Base-by-base conservation (phyloP, 2,797 vertebrate genomes). In the Poliocrania exsul region DNA sequence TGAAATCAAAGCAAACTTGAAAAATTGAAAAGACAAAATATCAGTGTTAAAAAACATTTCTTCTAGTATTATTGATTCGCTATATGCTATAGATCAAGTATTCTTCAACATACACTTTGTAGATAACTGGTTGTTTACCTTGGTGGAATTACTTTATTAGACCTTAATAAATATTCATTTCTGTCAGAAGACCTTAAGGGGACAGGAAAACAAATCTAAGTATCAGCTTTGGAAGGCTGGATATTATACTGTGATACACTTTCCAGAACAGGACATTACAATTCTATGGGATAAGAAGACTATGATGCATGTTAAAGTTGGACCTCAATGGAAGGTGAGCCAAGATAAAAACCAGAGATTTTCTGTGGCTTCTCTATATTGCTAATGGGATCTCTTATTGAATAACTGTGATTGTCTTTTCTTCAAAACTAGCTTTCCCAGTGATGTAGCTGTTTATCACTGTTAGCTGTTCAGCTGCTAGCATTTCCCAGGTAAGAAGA, bases 251-350 rank as follows among this genome's bases (percentile, higher is more conserved):
- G 99, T 99, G 88, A 97, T 99, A 71, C 98, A 99, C 92, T 99
- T 99, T 95, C 98, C 99, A 85, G 98, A 98, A 93, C 97, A 99
- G 91, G 99, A 99, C 73, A 98, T 99, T 91, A 99, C 98, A 53
- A 89, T 99, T 95, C 98, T 99, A 62, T 99, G 99, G 99, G 99
- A 99, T 97, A 98, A 98, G 93, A 99, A 99, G 98, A 99, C 99
- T 46, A 99, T 98, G 46, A 98, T 99, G 8, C 99, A 99, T 91
- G 98, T 99, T 96, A 99, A 99, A 97, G 99, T 98, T 83, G 99
- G 99, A 93, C 99, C 99, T 75, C 98, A 89, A 54, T 99, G 99
- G 99, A 99, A 99, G 98, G 99, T 99, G 85, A 94, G 98, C 57
- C 12, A 21, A 60, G 92, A 78, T 37, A 38, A 74, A 86, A 86